Evolutionary conservation across 2,113 vertebrate species (phyloP).

Genomic region (Phainopepla nitens): DNA sequence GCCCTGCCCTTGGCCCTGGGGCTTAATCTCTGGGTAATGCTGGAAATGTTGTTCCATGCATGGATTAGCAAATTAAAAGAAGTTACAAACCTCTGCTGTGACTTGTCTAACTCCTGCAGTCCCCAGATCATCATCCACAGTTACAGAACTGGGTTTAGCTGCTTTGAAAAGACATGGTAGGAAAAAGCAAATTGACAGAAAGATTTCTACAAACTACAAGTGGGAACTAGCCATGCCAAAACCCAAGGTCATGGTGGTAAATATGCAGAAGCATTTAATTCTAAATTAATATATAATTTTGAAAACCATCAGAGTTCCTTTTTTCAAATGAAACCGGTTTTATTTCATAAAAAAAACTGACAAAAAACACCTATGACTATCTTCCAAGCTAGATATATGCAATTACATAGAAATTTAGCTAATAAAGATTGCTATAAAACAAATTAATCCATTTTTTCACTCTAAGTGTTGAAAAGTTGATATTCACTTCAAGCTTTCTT

Average conservation of each 20-base stretch:
- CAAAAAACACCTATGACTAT: rapidly evolving
- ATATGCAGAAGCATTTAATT: not conserved
- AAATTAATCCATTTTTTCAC: not conserved
- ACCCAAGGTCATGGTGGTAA: not conserved
- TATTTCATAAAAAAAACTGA: not conserved
- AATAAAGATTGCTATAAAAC: not conserved
- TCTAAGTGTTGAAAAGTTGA: not conserved
- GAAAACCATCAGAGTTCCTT: not conserved
- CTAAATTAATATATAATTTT: not conserved
- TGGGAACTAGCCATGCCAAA: not conserved
- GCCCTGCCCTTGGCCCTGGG: constrained; percentile 62
- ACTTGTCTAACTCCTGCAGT: constrained; percentile 54
- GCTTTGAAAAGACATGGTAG: not conserved
- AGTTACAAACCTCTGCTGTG: constrained; percentile 35
- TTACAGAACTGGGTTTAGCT: not conserved
- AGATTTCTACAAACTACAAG: not conserved
- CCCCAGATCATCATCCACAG: constrained; percentile 20
- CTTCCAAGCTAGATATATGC: not conserved
- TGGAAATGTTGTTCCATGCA: constrained; percentile 63
- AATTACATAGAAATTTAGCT: not conserved
- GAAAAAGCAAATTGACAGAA: not conserved
- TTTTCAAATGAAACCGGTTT: not conserved
- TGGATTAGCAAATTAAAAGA: constrained; percentile 70
- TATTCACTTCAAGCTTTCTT: not conserved
- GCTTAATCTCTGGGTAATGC: constrained; percentile 57